phyloP scores from a whole-genome alignment of 1,140 invertebrate species.

The Solenopsis invicta region DNA sequence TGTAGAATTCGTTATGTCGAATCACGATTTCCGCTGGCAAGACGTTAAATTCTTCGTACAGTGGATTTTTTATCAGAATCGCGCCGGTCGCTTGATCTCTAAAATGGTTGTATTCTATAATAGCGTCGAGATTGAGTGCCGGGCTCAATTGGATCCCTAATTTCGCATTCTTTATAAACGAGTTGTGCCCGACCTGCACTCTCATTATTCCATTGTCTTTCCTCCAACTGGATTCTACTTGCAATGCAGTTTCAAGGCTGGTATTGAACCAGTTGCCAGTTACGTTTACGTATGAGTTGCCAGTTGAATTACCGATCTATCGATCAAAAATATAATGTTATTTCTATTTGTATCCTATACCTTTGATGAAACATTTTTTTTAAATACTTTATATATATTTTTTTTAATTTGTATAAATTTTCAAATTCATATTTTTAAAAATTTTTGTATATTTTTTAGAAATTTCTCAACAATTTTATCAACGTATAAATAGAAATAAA shows the following conservation, averaged over 20 bases:
- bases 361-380: too few relatives aligned
- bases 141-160: conserved; percentile 94
- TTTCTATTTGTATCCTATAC: background rate
- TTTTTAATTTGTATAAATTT: too few relatives aligned
- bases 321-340: background rate
- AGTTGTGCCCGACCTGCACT: conserved; percentile 95
- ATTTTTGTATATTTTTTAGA: too few relatives aligned
- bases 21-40: conserved; percentile 91
- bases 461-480: too few relatives aligned
- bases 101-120: conserved; percentile 96
- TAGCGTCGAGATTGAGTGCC: conserved; percentile 93
- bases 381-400: too few relatives aligned
- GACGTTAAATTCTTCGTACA: conserved; percentile 91
- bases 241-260: conserved; percentile 91
- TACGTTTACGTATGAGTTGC: conserved; percentile 93
- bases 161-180: conserved; percentile 92
- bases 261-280: conserved; percentile 95
- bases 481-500: too few relatives aligned
- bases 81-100: conserved; percentile 93
- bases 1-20: conserved; percentile 95
- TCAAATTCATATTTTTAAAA: too few relatives aligned
- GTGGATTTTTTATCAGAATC: conserved; percentile 94
- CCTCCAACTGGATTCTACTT: conserved; percentile 93
- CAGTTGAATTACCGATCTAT: conserved; percentile 91
- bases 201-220: conserved; percentile 88